These are phyloP conservation scores for Cololabis saira DNA, from an alignment of 2,113 vertebrate genomes.

Conservation along the genomic window DNA sequence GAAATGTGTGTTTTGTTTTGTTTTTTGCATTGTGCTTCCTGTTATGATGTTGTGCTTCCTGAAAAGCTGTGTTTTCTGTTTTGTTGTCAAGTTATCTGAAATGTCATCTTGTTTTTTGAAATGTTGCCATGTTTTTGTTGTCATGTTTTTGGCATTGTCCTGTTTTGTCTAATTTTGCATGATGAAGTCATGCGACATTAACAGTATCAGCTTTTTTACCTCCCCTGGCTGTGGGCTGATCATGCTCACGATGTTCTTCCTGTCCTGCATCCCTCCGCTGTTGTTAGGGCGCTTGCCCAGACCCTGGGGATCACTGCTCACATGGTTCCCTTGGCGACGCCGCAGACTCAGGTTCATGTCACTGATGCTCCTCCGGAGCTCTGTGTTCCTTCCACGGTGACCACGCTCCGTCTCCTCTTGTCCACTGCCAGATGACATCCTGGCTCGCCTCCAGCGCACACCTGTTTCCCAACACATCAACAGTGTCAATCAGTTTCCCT, in stretches of 20 bases:
- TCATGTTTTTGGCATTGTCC: not conserved
- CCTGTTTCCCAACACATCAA: slow-evolving; percentile 64
- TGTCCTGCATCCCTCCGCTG: slow-evolving; percentile 72
- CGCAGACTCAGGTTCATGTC: slow-evolving; percentile 91
- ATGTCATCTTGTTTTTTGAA: not conserved
- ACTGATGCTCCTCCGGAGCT: slow-evolving; percentile 91
- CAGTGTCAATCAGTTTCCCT: slow-evolving; percentile 1
- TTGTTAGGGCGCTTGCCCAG: slow-evolving; percentile 60
- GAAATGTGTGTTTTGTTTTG: not conserved
- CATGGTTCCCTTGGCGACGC: slow-evolving; percentile 83
- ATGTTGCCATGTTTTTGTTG: not conserved
- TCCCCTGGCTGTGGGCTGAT: slow-evolving; percentile 76
- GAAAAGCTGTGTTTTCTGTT: not conserved
- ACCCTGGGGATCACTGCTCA: slow-evolving; percentile 59
- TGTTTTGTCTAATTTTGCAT: not conserved
- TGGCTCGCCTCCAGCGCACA: slow-evolving; percentile 85
- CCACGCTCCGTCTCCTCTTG: slow-evolving; percentile 76
- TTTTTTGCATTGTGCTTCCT: not conserved
- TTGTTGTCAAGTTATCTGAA: not conserved
- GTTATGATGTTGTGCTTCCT: not conserved
- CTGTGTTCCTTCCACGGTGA: slow-evolving; percentile 84
- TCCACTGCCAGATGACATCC: slow-evolving; percentile 86
- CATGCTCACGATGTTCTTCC: slow-evolving; percentile 91
- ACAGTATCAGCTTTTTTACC: slow-evolving; percentile 51
- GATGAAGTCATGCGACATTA: not conserved